These are phyloP conservation scores for Eurois occulta DNA, from an alignment of 2,888 invertebrate genomes.

Conservation along the genomic window DNA sequence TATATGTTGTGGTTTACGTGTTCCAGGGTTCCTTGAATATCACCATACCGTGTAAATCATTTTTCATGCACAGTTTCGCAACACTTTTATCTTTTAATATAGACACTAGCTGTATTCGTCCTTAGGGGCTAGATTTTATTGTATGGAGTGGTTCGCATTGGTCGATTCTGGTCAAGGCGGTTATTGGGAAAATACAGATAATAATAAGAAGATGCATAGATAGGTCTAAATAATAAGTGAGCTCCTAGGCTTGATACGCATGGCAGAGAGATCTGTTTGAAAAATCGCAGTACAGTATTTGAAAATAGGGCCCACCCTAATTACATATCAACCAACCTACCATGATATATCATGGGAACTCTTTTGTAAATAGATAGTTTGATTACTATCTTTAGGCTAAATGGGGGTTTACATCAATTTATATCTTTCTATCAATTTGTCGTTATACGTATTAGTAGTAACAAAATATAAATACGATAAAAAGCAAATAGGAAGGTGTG, in stretches of 20 bases:
- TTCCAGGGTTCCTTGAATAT: constrained; percentile 42
- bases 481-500: constrained; percentile 8
- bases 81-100: constrained; percentile 49
- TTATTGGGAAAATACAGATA: not conserved
- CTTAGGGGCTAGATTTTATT: constrained; percentile 43
- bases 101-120: constrained; percentile 64
- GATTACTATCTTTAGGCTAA: not conserved
- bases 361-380: too few species aligned
- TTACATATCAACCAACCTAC: not conserved
- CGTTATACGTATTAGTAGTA: not conserved
- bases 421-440: not conserved
- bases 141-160: constrained; percentile 33
- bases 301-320: not conserved
- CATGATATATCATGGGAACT: not conserved
- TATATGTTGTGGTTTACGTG: constrained; percentile 18
- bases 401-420: not conserved
- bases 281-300: not conserved
- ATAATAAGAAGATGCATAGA: not conserved
- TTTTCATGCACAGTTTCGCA: constrained; percentile 47
- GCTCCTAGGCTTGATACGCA: not conserved
- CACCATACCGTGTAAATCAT: constrained; percentile 43
- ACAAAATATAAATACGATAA: not conserved
- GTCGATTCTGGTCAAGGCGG: not conserved
- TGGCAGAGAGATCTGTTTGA: not conserved
- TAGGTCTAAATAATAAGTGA: not conserved